Percentiles rank a stretch among this genome's conserved stretches.
These are phyloP conservation scores for Tribolium madens DNA, from an alignment of 1,140 invertebrate species.

Conservation along the genomic window DNA sequence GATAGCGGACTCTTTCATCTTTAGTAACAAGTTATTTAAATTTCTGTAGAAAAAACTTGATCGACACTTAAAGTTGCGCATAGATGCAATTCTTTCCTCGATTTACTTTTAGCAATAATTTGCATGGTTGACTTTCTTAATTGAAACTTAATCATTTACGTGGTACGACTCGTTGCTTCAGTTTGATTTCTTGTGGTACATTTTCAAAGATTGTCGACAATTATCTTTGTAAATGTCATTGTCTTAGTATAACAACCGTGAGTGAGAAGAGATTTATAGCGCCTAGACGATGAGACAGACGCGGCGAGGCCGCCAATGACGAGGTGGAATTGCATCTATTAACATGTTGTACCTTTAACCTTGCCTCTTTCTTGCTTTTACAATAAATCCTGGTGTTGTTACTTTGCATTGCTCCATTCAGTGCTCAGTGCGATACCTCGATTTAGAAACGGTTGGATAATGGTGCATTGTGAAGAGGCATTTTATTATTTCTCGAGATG, in stretches of 20 bases:
- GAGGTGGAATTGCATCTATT: slow-evolving; percentile 35
- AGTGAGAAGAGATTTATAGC: slow-evolving; percentile 31
- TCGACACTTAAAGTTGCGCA: no score
- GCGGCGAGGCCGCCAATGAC: slow-evolving; percentile 32
- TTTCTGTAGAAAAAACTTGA: no score
- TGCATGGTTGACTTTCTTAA: background rate
- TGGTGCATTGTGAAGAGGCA: background rate
- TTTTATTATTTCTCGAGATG: background rate
- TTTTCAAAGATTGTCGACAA: slow-evolving; percentile 22
- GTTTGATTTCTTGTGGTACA: background rate
- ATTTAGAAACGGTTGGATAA: background rate
- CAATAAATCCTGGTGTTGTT: slow-evolving; percentile 24
- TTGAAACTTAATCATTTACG: background rate
- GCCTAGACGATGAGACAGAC: slow-evolving; percentile 34
- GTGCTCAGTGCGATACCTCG: background rate
- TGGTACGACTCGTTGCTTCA: background rate
- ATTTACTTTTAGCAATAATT: no score
- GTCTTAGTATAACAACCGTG: slow-evolving; percentile 19
- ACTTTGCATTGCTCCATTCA: background rate
- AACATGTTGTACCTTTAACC: slow-evolving; percentile 35
- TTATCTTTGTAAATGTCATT: slow-evolving; percentile 21
- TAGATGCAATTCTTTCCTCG: no score
- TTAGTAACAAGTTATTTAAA: no score
- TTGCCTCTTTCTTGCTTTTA: slow-evolving; percentile 17
- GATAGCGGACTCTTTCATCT: no score